phyloP scores from a whole-genome alignment of 2,113 vertebrate genomes.

The Cranoglanis bouderius region DNA sequence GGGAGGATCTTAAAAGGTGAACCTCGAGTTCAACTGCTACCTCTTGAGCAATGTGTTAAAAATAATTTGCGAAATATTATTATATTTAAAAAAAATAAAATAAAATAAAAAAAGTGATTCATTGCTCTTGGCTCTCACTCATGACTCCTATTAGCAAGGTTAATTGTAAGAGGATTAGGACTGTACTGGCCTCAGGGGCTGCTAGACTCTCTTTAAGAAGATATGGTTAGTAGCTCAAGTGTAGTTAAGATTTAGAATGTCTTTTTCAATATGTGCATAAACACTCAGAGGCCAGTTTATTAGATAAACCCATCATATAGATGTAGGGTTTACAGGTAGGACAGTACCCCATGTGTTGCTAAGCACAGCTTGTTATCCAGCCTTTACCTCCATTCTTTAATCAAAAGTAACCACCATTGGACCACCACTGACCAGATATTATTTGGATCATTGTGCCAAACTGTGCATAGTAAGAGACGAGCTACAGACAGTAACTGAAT shows the following conservation, averaged over 20 bases:
- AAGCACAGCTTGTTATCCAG: neutral
- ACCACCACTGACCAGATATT: neutral
- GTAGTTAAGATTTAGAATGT: conserved; percentile 8
- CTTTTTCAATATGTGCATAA: neutral
- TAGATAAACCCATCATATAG: neutral
- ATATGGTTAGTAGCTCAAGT: conserved; percentile 12
- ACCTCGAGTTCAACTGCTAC: conserved; percentile 46
- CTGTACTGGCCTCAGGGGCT: conserved; percentile 20
- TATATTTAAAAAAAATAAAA: conserved; percentile 31
- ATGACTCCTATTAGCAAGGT: conserved; percentile 56
- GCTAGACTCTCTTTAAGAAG: conserved; percentile 16
- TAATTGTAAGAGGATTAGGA: conserved; percentile 58
- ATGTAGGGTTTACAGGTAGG: neutral
- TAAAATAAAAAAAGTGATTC: conserved; percentile 55
- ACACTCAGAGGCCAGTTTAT: neutral
- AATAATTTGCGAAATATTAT: conserved; percentile 40
- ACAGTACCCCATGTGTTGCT: neutral
- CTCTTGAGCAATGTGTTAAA: conserved; percentile 55
- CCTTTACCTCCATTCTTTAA: neutral
- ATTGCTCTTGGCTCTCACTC: conserved; percentile 35
- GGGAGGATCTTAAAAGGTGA: neutral
- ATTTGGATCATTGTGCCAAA: neutral
- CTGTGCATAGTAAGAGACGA: neutral
- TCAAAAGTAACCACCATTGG: neutral
- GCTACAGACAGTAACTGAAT: neutral